phyloP scores from a whole-genome alignment of 2,797 vertebrate species.

The Microctenopoma steveboyesi region DNA sequence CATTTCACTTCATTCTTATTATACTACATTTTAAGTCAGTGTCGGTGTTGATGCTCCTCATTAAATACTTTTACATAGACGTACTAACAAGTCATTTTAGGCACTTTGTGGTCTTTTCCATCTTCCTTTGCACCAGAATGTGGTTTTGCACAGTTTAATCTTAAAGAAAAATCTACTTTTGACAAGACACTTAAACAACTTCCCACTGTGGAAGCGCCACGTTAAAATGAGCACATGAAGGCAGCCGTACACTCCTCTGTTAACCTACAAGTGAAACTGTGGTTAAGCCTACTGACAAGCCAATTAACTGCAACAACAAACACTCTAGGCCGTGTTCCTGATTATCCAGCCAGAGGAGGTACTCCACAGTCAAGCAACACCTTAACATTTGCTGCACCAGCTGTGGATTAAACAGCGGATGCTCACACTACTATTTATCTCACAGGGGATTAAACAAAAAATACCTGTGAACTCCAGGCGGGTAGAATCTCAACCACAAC shows the following conservation, averaged over 20 bases:
- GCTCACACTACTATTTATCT: constrained; percentile 21
- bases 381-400: constrained; percentile 22
- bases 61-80: constrained; percentile 15
- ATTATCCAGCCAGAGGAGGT: constrained; percentile 40
- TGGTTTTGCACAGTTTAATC: constrained; percentile 25
- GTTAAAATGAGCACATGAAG: constrained; percentile 27
- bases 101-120: not conserved
- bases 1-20: constrained; percentile 48
- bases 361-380: constrained; percentile 24
- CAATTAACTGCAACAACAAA: constrained; percentile 75
- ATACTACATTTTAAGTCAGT: constrained; percentile 22
- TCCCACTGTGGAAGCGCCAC: constrained; percentile 14
- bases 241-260: constrained; percentile 26
- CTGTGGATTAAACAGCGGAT: constrained; percentile 4
- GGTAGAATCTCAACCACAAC: constrained; percentile 38
- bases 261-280: constrained; percentile 51
- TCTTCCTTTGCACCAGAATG: constrained; percentile 10
- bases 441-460: constrained; percentile 23
- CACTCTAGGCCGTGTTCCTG: constrained; percentile 49
- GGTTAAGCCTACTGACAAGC: constrained; percentile 71
- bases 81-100: constrained; percentile 12
- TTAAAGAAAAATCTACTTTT: constrained; percentile 20
- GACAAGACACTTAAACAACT: constrained; percentile 32
- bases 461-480: constrained; percentile 16
- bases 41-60: constrained; percentile 11